These are phyloP conservation scores for Heteronetta atricapilla DNA, from an alignment of 2,113 vertebrate species.

Conservation along the genomic window DNA sequence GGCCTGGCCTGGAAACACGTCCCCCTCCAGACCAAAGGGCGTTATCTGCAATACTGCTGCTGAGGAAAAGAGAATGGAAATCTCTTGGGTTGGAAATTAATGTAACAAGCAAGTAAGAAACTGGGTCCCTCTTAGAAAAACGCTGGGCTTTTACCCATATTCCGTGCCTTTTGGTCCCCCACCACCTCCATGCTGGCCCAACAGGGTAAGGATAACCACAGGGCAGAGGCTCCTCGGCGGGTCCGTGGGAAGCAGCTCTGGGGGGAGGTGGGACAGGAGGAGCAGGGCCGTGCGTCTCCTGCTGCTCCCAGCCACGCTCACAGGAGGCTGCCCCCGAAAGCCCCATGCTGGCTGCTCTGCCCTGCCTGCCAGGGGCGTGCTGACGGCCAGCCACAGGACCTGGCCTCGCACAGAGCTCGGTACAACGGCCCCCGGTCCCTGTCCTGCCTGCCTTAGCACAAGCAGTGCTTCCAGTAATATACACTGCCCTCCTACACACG, in stretches of 20 bases:
- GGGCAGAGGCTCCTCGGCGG: background rate
- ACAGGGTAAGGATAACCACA: background rate
- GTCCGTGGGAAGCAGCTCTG: background rate
- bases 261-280: background rate
- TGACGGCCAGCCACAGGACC: background rate
- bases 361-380: background rate
- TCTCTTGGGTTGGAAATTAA: background rate
- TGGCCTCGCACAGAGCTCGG: background rate
- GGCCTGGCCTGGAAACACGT: background rate
- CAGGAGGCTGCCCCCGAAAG: background rate
- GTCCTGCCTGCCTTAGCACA: background rate
- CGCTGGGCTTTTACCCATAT: background rate
- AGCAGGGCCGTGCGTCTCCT: background rate
- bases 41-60: background rate
- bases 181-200: background rate
- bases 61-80: background rate
- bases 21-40: background rate
- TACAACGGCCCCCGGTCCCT: fast-evolving
- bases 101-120: background rate
- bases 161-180: background rate
- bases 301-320: background rate
- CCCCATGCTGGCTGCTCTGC: background rate
- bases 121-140: background rate
- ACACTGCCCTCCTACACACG: background rate
- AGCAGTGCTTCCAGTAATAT: background rate